Conservation (phyloP, 2,113 vertebrate species). For the Aix galericulata region DNA sequence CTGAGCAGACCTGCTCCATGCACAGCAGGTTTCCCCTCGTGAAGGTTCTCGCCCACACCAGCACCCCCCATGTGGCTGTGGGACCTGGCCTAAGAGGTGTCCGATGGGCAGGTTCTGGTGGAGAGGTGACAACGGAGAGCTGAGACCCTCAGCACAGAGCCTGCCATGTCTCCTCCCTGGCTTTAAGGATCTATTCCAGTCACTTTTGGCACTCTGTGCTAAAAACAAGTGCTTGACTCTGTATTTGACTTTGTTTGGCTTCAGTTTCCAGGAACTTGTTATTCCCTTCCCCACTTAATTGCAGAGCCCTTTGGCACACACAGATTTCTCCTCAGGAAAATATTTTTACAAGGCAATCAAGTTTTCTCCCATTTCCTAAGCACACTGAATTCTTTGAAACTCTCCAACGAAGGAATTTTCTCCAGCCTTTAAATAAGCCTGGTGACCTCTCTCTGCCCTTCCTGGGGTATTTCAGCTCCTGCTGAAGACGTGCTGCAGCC, state of each 20-base stretch:
- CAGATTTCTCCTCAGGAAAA: not conserved
- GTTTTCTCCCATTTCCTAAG: conserved; percentile 10
- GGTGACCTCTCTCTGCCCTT: not conserved
- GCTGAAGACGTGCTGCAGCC: not conserved
- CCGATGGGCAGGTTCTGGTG: not conserved
- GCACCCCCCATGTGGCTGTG: not conserved
- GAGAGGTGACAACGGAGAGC: not conserved
- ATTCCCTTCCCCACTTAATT: conserved; percentile 20
- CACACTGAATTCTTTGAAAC: not conserved
- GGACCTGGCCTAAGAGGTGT: not conserved
- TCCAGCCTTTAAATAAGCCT: not conserved
- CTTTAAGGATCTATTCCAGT: conserved; percentile 16
- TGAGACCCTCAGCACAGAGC: not conserved
- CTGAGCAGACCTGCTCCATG: not conserved
- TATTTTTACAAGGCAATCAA: not conserved
- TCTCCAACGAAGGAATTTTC: not conserved
- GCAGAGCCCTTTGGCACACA: not conserved
- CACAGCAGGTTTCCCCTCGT: not conserved
- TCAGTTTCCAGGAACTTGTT: conserved; percentile 31
- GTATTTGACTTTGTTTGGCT: not conserved
- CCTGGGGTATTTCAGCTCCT: not conserved
- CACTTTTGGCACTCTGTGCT: not conserved
- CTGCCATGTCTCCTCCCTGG: not conserved
- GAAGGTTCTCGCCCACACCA: not conserved
- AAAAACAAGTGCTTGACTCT: not conserved